These are phyloP conservation scores for Tragelaphus imberbis DNA, from an alignment of 2,113 vertebrate genomes.

Conservation along the genomic window DNA sequence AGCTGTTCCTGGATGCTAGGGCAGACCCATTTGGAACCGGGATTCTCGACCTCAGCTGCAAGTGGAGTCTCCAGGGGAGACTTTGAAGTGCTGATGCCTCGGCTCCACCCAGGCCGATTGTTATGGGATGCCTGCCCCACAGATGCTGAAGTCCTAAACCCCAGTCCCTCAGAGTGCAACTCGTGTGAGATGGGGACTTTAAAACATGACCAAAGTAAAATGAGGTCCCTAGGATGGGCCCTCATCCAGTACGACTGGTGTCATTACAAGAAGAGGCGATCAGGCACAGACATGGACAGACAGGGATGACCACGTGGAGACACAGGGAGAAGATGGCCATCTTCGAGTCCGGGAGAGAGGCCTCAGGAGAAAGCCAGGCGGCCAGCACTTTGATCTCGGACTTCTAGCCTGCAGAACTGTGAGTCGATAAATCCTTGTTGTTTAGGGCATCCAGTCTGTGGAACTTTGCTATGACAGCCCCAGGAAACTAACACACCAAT, in stretches of 20 bases:
- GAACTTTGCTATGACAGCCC: neutral
- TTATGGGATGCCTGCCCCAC: no score
- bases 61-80: neutral
- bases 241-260: neutral
- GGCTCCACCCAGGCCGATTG: neutral
- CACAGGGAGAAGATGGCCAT: neutral
- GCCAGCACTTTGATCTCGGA: neutral
- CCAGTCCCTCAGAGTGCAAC: neutral
- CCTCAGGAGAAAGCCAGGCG: neutral
- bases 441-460: no score
- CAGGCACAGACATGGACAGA: neutral
- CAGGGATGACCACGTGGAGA: neutral
- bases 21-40: neutral
- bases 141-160: neutral
- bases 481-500: neutral
- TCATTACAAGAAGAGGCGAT: neutral
- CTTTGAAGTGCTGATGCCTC: neutral
- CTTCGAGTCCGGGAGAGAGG: neutral
- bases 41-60: neutral
- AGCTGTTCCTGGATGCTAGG: conserved; percentile 23
- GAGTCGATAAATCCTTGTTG: neutral
- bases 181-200: neutral
- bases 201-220: neutral
- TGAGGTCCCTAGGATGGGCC: neutral
- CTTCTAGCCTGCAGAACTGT: neutral